Base-by-base conservation (phyloP, 2,113 vertebrate species). In the human (Homo sapiens) region DNA sequence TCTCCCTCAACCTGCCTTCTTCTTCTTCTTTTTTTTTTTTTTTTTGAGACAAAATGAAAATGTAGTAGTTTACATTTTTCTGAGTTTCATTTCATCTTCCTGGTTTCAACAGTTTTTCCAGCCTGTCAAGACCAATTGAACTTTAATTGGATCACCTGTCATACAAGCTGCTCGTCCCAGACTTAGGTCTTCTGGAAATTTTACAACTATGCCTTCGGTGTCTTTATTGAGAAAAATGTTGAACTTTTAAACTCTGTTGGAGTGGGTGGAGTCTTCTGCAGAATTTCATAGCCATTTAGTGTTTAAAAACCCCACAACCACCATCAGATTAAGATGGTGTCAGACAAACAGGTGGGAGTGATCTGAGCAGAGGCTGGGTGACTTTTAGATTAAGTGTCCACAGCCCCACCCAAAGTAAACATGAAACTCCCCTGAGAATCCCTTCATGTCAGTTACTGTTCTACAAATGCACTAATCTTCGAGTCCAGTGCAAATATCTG, bases 391-490 rank as follows among this genome's bases (percentile, higher is more conserved):
- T 52, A 61, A 90, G 20, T 38, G 52, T 81, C 57, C 82, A 48
- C 52, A 40, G 13, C 78, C 73, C 43, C 96, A 89, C 95, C 97
- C 95, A 96, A 50, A 90, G 96, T 61, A 93, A 97, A 95, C 61
- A 70, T 1, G 23, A 81, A 94, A 48, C 76, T 86, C 82, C 61
- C 85, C 64, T 57, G 57, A 78, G 92, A 79, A 52, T 57, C 48
- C 23, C 80, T 50, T 59, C 64, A 4, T 50, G 81, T 94, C 38
- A 20, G 35, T 80, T 18, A 73, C 55, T 76, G 82, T 43, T 64
- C 43, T 82, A 66, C 82, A 81, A 40, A 76, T 9, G 20, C 22
- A 9, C 50, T 57, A 23, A 40, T 8, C 82, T 81, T 93, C 86
- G 80, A 97, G 70, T 66, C 85, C 89, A 90, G 3, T 66, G 93